These are phyloP conservation scores for Drepana arcuata DNA, from an alignment of 1,140 invertebrate species.

Conservation along the genomic window DNA sequence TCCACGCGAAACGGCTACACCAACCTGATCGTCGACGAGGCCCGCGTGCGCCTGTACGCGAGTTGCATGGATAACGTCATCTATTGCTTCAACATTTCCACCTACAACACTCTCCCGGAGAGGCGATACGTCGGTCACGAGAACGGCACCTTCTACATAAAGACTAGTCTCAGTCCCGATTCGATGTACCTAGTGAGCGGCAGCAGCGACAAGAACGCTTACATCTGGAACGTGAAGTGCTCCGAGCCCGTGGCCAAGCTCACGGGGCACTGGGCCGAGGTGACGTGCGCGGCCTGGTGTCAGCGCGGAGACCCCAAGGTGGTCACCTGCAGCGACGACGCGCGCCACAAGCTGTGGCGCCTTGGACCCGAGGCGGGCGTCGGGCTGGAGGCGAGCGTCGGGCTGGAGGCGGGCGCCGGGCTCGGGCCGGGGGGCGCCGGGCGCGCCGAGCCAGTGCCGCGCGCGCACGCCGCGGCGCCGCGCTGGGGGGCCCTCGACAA, in stretches of 20 bases:
- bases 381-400: slow-evolving; percentile 13
- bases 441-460: slow-evolving; percentile 47
- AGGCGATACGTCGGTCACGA: slow-evolving; percentile 79
- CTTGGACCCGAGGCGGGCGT: slow-evolving; percentile 71
- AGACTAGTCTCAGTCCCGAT: slow-evolving; percentile 84
- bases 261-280: slow-evolving; percentile 84
- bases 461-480: slow-evolving; percentile 21
- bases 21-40: slow-evolving; percentile 81
- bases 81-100: slow-evolving; percentile 86
- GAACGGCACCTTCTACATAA: slow-evolving; percentile 87
- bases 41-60: slow-evolving; percentile 81
- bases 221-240: slow-evolving; percentile 84
- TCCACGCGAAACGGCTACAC: slow-evolving; percentile 83
- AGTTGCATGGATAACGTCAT: slow-evolving; percentile 90
- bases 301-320: slow-evolving; percentile 71
- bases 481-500: slow-evolving; percentile 57
- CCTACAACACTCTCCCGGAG: slow-evolving; percentile 78
- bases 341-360: slow-evolving; percentile 83
- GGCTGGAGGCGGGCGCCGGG: slow-evolving; percentile 69
- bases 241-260: slow-evolving; percentile 78
- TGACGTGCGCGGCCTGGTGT: slow-evolving; percentile 88
- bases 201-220: slow-evolving; percentile 86
- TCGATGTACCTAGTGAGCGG: slow-evolving; percentile 86
- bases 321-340: slow-evolving; percentile 87
- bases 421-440: slow-evolving; percentile 61